Evolutionary conservation across 2,797 vertebrate genomes (phyloP), one percentile per base, ranked within the genome.

Genomic region (Ctenosaura bakeri): DNA sequence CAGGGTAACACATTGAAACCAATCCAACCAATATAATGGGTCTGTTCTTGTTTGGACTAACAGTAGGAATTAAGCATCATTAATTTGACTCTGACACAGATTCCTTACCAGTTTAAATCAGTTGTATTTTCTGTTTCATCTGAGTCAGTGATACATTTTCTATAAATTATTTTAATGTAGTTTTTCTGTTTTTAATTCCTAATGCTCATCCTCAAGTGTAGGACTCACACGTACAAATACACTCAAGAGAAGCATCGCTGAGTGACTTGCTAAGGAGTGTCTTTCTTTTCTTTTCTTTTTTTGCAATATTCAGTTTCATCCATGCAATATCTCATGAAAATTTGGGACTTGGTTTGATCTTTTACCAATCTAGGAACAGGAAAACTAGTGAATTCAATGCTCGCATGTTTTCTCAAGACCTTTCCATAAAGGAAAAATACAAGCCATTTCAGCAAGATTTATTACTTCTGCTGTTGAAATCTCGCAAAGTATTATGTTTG

Each of bases 391-490:
- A 8, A 6, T 6, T 35, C 29, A 38, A 5, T 54, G 9, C 13
- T 56, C 16, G 54, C 4, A 24, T 80, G 62, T 66, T 66, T 66
- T 29, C 18, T 38, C 64, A 77, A 79, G 46, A 18, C n/a, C 29
- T 22, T 90, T 91, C 12, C 29, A 24, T 64, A 84, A 13, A 62
- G 0, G 0, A 18, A 84, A 7, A 1, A 74, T 7, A 86, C 35
- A 87, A 89, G 92, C 85, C 20, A 66, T 4, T 71, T 93, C 73
- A 66, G 35, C 86, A 88, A 86, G 56, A 73, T 12, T 18, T 20
- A 81, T 7, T 81, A 90, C 38, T 56, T 89, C n/a, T 86, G 85
- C 4, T 46, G 59, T 18, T 81, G 73, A 88, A 18, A 92, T 82
- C 26, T 0, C 86, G 89, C 20, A 73, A 73, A 83, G 76, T 76